Evolutionary conservation across 2,797 vertebrate genomes (phyloP), one percentile per base, ranked within the genome.

Genomic region (Taeniopygia guttata): DNA sequence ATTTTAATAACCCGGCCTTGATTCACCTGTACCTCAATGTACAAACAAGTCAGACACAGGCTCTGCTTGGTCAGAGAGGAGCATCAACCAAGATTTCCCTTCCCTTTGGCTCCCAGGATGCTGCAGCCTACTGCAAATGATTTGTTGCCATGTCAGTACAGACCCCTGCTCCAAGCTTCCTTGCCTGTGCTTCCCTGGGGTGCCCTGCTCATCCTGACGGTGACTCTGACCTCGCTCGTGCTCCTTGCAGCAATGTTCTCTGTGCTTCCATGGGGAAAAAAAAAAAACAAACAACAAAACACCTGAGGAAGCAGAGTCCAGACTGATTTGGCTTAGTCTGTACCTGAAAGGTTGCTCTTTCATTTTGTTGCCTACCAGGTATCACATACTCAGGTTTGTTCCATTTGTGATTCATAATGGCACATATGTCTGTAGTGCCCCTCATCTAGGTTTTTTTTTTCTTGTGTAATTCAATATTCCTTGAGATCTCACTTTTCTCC

Each of bases 1-100:
- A 72, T 89, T 55, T 60, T 62, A 32, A 30, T 85, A 92, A 86
- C 27, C 16, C 72, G 66, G 58, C 79, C 62, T 91, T 78, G 73
- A 30, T 58, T 91, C 64, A 89, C 51, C 82, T 7, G 43, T 85
- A 16, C 9, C 20, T n/a, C 40, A 27, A 4, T 1, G 2, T 7
- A 68, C 84, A 54, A 80, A 27, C 21, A 63, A 70, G 70, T 49
- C 45, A 64, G 30, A 19, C 82, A 40, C 40, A 1, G 12, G 48
- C 78, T 92, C 58, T 81, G 20, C 68, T 68, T 75, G 79, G 49
- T 66, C 27, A 60, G 43, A 43, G 18, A 42, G 69, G 49, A 90
- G 7, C 52, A 51, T 43, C 0, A 13, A 51, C 36, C 43, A 62
- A 87, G 52, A 54, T 80, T 64, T 80, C 17, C 13, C 26, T 34